Base-by-base conservation (phyloP, 2,113 vertebrate genomes). In the Neoarius graeffei region DNA sequence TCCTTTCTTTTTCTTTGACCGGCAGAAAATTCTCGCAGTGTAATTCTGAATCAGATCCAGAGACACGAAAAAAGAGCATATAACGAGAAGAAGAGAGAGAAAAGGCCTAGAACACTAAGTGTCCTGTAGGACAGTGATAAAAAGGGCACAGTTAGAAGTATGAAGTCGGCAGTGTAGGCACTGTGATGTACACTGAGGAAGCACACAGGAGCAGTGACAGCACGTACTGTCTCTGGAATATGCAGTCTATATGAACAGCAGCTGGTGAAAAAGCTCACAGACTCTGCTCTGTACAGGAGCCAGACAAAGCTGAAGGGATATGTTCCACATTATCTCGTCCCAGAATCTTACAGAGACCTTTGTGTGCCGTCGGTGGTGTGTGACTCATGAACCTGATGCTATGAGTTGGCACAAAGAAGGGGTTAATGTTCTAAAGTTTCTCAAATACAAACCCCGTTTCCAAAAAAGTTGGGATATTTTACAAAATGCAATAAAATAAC, bases 251-350 rank as follows among this genome's bases (percentile, higher is more conserved):
- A 56, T 50, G 64, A 88, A 77, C 27, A 35, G 71, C 87, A 30
- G 74, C 59, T 52, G 60, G 67, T 57, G 20, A 4, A 4, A 17
- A 35, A 11, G 7, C 23, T 23, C 64, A 90, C 60, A 87, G 83
- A 85, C 64, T 10, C 48, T 14, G 30, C 57, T 73, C 76, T 76
- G 71, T 87, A 64, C 6, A 76, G 20, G 54, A 62, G 54, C 54
- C n/a, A 86, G 80, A 82, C 25, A 25, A 84, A 73, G 23, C 42
- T 54, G 83, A 56, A 66, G 64, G 73, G 62, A 84, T 73, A 17
- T 10, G 74, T n/a, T 59, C 77, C 59, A 85, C 27, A 85, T 90
- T 56, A 88, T 83, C 67, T 90, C 82, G 87, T 83, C 17, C 56
- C 0, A 59, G 82, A 79, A 87, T 71, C 42, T 74, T 30, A 84